Conservation (phyloP, 2,888 invertebrate species). For the Megalurothrips usitatus region DNA sequence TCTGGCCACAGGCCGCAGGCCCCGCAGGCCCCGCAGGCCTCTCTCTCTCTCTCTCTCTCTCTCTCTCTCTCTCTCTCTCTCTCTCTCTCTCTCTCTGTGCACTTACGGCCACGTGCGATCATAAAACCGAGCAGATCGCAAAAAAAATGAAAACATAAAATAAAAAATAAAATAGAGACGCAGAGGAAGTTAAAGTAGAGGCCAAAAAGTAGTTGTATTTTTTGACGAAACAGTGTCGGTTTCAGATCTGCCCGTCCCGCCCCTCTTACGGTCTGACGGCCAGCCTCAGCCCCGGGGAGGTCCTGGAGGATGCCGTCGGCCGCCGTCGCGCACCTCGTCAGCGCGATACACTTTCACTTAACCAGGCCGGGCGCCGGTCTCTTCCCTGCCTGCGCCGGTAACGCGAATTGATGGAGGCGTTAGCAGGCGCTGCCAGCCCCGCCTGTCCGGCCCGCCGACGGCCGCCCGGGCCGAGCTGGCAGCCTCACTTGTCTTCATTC, state of each 20-base stretch:
- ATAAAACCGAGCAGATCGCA: not conserved
- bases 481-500: slow-evolving; percentile 20
- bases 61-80: too few species aligned
- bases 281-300: not conserved
- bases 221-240: not conserved
- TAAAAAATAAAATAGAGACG: not conserved
- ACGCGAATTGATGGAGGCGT: not conserved
- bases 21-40: too few species aligned
- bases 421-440: not conserved
- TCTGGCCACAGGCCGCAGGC: too few species aligned
- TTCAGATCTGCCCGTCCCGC: not conserved
- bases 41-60: too few species aligned
- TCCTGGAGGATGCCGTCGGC: not conserved
- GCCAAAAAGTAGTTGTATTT: not conserved
- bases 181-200: not conserved
- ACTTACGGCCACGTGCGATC: not conserved
- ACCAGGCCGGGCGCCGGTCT: not conserved
- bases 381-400: not conserved
- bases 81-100: too few species aligned
- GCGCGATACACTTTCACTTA: slow-evolving; percentile 14
- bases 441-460: not conserved
- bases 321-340: not conserved
- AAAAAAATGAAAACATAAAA: not conserved
- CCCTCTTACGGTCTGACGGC: not conserved
- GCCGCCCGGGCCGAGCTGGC: not conserved